Evolutionary conservation across 37 sponge, comb jelly and placozoan species (phyloP).

Genomic region (Theonella swinhoei): DNA sequence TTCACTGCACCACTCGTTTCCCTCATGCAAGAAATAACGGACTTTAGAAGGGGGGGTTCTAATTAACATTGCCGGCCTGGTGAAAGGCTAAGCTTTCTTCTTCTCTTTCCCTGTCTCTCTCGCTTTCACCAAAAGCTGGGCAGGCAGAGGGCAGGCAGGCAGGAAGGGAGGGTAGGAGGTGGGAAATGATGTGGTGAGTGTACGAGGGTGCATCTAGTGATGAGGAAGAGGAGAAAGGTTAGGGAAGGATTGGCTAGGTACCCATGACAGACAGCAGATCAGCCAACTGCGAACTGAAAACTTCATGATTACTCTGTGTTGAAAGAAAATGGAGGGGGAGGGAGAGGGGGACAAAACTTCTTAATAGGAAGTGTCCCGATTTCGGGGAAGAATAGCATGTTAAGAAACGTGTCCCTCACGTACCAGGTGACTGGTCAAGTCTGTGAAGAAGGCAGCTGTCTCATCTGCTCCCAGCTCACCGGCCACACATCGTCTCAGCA

Average conservation of each 20-base stretch:
- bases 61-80: too few relatives aligned
- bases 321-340: not conserved
- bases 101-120: too few relatives aligned
- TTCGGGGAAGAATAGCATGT: too few relatives aligned
- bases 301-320: conserved; percentile 10
- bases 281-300: conserved; percentile 61
- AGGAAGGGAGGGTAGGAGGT: not conserved
- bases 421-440: conserved; percentile 39
- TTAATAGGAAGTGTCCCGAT: too few relatives aligned
- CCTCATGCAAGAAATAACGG: too few relatives aligned
- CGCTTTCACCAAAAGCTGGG: not conserved
- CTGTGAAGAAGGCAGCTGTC: conserved; percentile 44
- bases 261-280: conserved; percentile 63
- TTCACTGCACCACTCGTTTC: too few relatives aligned
- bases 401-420: not conserved
- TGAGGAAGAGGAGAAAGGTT: too few relatives aligned
- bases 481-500: conserved; percentile 26
- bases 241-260: conserved; percentile 2
- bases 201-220: too few relatives aligned
- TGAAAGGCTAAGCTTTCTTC: too few relatives aligned
- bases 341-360: too few relatives aligned
- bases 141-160: not conserved
- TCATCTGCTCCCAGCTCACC: conserved; percentile 62
- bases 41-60: too few relatives aligned
- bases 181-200: too few relatives aligned